phyloP scores from a whole-genome alignment of 1,140 invertebrate genomes.

The Drosophila hydei region DNA sequence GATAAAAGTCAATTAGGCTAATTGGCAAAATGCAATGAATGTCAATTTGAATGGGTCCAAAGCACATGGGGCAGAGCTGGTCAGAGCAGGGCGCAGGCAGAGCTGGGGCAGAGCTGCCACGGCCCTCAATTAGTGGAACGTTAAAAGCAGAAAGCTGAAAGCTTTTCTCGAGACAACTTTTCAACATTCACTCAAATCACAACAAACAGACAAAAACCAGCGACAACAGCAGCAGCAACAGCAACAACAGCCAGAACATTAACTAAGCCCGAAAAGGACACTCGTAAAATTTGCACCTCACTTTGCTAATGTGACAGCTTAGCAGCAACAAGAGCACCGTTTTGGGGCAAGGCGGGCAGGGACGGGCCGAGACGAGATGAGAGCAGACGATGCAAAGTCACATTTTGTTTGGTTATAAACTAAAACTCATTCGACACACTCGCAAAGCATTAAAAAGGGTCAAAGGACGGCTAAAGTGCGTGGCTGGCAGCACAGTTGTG shows the following conservation, averaged over 20 bases:
- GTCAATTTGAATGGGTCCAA: slow-evolving; percentile 76
- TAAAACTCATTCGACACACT: slow-evolving; percentile 32
- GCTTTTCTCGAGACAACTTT: slow-evolving; percentile 42
- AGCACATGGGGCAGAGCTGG: slow-evolving; percentile 43
- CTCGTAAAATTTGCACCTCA: slow-evolving; percentile 78
- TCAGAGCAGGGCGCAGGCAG: slow-evolving; percentile 3
- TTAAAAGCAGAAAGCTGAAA: slow-evolving; percentile 33
- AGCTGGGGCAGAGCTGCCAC: background rate
- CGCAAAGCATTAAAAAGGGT: slow-evolving; percentile 57
- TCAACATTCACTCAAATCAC: slow-evolving; percentile 62
- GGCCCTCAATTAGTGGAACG: slow-evolving; percentile 34
- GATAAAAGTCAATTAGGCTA: slow-evolving; percentile 80
- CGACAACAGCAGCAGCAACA: too few relatives aligned
- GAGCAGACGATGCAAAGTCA: too few relatives aligned
- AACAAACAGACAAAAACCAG: too few relatives aligned
- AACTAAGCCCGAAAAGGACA: slow-evolving; percentile 58
- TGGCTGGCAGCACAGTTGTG: too few relatives aligned
- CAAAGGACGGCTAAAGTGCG: slow-evolving; percentile 26
- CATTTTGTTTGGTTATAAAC: slow-evolving; percentile 30
- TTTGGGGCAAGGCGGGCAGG: too few relatives aligned
- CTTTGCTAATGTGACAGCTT: slow-evolving; percentile 77
- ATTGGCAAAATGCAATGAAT: slow-evolving; percentile 75
- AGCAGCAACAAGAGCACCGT: too few relatives aligned
- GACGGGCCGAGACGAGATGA: too few relatives aligned
- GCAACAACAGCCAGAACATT: slow-evolving; percentile 15